These are phyloP conservation scores for Nibea coibor DNA, from an alignment of 2,113 vertebrate genomes.

Conservation along the genomic window DNA sequence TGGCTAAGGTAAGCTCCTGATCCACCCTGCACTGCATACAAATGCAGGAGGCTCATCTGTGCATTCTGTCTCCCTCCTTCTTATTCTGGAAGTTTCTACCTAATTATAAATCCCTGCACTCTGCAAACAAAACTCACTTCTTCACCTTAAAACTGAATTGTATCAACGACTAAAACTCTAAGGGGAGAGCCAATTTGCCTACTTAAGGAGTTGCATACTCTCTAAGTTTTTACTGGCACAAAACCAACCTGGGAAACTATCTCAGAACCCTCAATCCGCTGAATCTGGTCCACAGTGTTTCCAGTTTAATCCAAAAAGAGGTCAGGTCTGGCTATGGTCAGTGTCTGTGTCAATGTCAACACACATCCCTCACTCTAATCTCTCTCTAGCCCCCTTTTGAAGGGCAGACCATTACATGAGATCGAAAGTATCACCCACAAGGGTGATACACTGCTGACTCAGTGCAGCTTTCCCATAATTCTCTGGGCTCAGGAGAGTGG, in stretches of 20 bases:
- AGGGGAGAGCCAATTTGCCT: not conserved
- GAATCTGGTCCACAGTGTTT: conserved; percentile 2
- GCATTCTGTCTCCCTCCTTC: not conserved
- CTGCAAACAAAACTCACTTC: conserved; percentile 19
- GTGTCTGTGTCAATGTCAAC: conserved; percentile 5
- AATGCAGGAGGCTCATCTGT: conserved; percentile 48
- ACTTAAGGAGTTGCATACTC: not conserved
- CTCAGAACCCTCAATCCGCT: not conserved
- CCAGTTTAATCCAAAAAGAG: not conserved
- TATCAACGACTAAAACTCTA: conserved; percentile 1
- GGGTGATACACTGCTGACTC: conserved; percentile 45
- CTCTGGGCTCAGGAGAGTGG: conserved; percentile 22
- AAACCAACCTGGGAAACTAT: not conserved
- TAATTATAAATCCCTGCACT: conserved; percentile 23
- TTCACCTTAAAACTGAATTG: conserved; percentile 1
- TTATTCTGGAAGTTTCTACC: conserved; percentile 21
- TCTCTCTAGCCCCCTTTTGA: conserved; percentile 25
- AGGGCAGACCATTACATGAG: conserved; percentile 46
- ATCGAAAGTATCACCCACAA: conserved; percentile 43
- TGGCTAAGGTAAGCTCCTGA: conserved; percentile 62
- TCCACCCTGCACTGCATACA: conserved; percentile 57
- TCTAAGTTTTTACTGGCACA: not conserved
- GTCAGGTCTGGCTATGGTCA: not conserved
- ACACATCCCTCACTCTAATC: conserved; percentile 29
- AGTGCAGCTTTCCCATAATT: conserved; percentile 49